phyloP scores from a whole-genome alignment of 2,888 invertebrate genomes.

The Theretra japonica region DNA sequence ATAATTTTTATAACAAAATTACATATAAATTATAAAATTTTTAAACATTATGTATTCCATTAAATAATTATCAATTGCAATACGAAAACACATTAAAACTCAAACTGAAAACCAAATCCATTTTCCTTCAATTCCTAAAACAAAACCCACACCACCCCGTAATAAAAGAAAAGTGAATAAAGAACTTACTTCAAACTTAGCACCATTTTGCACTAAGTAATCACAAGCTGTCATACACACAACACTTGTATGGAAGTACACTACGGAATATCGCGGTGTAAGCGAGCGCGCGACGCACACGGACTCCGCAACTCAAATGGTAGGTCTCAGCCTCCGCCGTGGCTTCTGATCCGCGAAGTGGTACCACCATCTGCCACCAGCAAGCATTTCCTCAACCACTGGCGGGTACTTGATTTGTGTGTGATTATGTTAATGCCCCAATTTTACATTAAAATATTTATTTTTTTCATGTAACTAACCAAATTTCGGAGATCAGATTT shows the following conservation, averaged over 20 bases:
- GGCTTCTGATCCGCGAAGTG: slow-evolving; percentile 67
- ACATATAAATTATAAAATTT: no score
- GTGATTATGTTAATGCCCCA: no score
- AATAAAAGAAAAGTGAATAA: slow-evolving; percentile 44
- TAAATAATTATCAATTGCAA: no score
- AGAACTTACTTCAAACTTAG: slow-evolving; percentile 74
- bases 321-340: slow-evolving; percentile 63
- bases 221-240: slow-evolving; percentile 23
- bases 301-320: slow-evolving; percentile 64
- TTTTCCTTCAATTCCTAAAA: no score
- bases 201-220: slow-evolving; percentile 69
- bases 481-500: no score
- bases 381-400: slow-evolving; percentile 8
- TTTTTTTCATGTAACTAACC: no score
- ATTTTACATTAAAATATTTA: not conserved
- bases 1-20: no score
- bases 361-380: slow-evolving; percentile 29
- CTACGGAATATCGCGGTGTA: slow-evolving; percentile 40
- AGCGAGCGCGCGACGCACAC: slow-evolving; percentile 37
- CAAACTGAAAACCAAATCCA: no score
- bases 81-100: no score
- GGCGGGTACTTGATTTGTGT: not conserved
- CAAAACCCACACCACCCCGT: no score
- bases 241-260: slow-evolving; percentile 25
- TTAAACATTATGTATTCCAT: no score